Conservation (phyloP, 2,113 vertebrate genomes). For the Gallinago undulata region DNA sequence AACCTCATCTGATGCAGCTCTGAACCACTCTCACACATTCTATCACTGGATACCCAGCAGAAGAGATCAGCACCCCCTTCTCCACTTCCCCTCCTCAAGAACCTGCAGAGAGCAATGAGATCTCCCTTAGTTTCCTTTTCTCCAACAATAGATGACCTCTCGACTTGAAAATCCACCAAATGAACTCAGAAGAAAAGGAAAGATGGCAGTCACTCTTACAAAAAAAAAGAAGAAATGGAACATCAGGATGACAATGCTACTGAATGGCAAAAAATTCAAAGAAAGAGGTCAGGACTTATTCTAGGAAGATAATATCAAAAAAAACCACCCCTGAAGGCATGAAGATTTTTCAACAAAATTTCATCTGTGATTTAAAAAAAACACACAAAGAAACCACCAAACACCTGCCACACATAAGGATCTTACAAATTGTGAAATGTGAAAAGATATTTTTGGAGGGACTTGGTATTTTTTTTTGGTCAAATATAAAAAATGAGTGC, state of each 20-base stretch:
- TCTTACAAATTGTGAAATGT: not conserved
- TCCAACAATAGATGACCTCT: not conserved
- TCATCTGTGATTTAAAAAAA: not conserved
- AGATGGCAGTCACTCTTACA: not conserved
- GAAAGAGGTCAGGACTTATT: not conserved
- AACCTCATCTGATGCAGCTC: not conserved
- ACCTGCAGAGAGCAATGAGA: not conserved
- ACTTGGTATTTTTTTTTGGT: not conserved
- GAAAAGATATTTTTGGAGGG: not conserved
- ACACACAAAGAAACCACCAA: not conserved
- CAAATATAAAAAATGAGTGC: not conserved
- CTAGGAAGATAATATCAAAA: not conserved
- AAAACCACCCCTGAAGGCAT: not conserved
- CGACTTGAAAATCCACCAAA: not conserved
- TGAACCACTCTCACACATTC: rapidly evolving
- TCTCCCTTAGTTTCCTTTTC: not conserved
- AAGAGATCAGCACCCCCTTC: not conserved
- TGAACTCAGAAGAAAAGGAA: not conserved
- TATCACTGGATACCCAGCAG: no score
- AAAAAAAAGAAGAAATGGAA: not conserved
- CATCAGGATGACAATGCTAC: not conserved
- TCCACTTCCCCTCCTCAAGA: not conserved
- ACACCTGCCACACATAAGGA: not conserved
- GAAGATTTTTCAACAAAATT: not conserved
- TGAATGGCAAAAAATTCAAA: not conserved